phyloP scores from a whole-genome alignment of 2,888 invertebrate genomes.

The Agriopis leucophaearia region DNA sequence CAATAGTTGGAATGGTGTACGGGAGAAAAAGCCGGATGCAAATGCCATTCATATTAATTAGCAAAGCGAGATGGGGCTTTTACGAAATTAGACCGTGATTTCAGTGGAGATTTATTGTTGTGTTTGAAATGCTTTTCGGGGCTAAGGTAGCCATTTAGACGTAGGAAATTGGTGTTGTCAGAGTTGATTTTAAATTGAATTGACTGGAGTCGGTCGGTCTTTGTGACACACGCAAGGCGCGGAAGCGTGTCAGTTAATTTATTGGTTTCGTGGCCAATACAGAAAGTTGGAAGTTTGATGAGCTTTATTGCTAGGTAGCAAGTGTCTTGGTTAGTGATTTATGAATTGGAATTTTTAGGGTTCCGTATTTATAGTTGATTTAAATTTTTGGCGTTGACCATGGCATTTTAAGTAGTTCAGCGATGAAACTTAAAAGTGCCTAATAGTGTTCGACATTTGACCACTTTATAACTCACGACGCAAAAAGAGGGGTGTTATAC shows the following conservation, averaged over 20 bases:
- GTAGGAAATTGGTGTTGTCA: constrained; percentile 82
- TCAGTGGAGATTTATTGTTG: constrained; percentile 85
- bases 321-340: background rate
- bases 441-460: background rate
- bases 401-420: background rate
- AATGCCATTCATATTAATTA: constrained; percentile 87
- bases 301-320: background rate
- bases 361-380: background rate
- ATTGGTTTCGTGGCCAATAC: constrained; percentile 58
- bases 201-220: constrained; percentile 67
- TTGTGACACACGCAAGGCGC: constrained; percentile 63
- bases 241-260: constrained; percentile 62
- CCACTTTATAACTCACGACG: too few species aligned
- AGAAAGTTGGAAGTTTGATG: constrained; percentile 49
- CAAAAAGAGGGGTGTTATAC: too few species aligned
- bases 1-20: constrained; percentile 85
- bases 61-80: constrained; percentile 86
- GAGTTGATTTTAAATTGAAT: constrained; percentile 81
- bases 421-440: background rate
- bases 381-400: background rate
- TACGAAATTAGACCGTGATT: constrained; percentile 87
- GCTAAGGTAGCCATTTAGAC: constrained; percentile 84
- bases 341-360: background rate
- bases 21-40: constrained; percentile 86
- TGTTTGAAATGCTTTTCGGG: constrained; percentile 84